Conservation (phyloP, 2,113 vertebrate species). For the Callopanchax toddi region DNA sequence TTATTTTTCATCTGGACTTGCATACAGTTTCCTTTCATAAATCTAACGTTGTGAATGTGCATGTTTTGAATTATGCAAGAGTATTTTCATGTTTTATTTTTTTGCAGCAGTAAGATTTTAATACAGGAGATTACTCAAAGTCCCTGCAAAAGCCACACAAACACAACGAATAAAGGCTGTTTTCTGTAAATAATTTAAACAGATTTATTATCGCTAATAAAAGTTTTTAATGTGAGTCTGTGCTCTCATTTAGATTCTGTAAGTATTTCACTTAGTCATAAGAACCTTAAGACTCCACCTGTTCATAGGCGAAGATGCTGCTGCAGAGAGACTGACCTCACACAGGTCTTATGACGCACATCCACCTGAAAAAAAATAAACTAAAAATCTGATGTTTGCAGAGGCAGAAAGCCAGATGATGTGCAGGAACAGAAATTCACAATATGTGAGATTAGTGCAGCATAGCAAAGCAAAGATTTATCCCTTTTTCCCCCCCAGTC, state of each 20-base stretch:
- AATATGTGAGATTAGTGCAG: slow-evolving; percentile 20
- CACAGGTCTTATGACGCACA: slow-evolving; percentile 64
- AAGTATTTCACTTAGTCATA: slow-evolving; percentile 13
- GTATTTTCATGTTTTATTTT: no score
- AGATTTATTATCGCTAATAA: neutral
- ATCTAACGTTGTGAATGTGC: no score
- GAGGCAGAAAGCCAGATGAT: slow-evolving; percentile 44
- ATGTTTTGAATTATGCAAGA: no score
- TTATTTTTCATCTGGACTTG: no score
- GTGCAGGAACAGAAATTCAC: slow-evolving; percentile 35
- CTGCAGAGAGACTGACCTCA: slow-evolving; percentile 43
- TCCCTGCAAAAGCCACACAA: no score
- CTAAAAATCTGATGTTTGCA: neutral
- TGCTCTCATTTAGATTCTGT: slow-evolving; percentile 19
- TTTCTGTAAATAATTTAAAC: neutral
- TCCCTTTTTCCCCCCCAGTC: neutral
- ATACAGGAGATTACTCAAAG: no score
- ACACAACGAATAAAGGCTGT: no score
- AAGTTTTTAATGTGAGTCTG: slow-evolving; percentile 2
- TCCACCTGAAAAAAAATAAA: slow-evolving; percentile 26
- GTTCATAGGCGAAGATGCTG: slow-evolving; percentile 17
- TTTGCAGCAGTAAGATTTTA: no score
- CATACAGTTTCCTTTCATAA: no score
- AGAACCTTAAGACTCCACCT: slow-evolving; percentile 24
- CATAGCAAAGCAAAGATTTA: slow-evolving; percentile 1